phyloP scores from a whole-genome alignment of 2,888 invertebrate species.

The Mythimna loreyi region DNA sequence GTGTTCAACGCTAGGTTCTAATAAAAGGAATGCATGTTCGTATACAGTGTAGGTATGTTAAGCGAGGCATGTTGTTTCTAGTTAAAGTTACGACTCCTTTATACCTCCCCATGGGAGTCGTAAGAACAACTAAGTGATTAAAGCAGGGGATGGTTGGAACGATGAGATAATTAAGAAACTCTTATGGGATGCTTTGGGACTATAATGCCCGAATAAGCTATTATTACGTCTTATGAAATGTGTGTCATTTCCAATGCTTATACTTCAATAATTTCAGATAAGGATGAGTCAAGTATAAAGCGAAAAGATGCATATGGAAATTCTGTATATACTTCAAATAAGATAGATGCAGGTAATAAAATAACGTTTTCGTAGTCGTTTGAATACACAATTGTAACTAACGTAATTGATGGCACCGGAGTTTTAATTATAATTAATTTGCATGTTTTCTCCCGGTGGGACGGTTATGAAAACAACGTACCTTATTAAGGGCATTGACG shows the following conservation, averaged over 20 bases:
- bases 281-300: background rate
- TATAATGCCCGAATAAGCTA: slow-evolving; percentile 8
- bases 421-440: slow-evolving; percentile 35
- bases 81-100: slow-evolving; percentile 31
- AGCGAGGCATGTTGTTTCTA: slow-evolving; percentile 30
- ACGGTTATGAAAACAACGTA: slow-evolving; percentile 36
- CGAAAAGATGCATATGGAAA: background rate
- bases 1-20: slow-evolving; percentile 6
- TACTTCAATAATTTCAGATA: background rate
- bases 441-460: slow-evolving; percentile 28
- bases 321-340: background rate
- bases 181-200: slow-evolving; percentile 15
- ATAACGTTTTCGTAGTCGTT: background rate
- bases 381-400: slow-evolving; percentile 2
- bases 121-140: slow-evolving; percentile 53
- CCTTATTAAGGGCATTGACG: slow-evolving; percentile 55
- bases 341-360: slow-evolving; percentile 8
- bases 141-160: slow-evolving; percentile 23
- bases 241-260: background rate
- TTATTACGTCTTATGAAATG: slow-evolving; percentile 1
- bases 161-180: slow-evolving; percentile 34
- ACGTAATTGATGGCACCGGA: slow-evolving; percentile 3
- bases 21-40: slow-evolving; percentile 7
- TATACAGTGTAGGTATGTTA: background rate
- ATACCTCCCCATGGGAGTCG: slow-evolving; percentile 36